These are phyloP conservation scores for Addax nasomaculatus DNA, from an alignment of 2,113 vertebrate species.

Conservation along the genomic window DNA sequence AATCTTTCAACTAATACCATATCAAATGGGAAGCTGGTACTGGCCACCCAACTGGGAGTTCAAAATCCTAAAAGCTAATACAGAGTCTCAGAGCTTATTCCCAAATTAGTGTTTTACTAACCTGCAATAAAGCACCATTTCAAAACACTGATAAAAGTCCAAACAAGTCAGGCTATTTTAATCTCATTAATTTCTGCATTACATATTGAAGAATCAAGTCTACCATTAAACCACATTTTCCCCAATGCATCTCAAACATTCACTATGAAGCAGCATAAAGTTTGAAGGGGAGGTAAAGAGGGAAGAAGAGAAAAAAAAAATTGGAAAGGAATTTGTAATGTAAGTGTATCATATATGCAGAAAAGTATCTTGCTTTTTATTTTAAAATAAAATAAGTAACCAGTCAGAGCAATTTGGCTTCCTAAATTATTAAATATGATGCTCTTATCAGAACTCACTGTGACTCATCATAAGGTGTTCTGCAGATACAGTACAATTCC, in stretches of 20 bases:
- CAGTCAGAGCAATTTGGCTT: slow-evolving; percentile 84
- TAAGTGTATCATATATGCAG: slow-evolving; percentile 77
- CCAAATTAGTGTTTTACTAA: slow-evolving; percentile 56
- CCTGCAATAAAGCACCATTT: slow-evolving; percentile 54
- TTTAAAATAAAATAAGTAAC: slow-evolving; percentile 81
- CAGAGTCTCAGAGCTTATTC: slow-evolving; percentile 34
- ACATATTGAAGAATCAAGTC: slow-evolving; percentile 61
- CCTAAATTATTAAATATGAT: slow-evolving; percentile 85
- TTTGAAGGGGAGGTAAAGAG: slow-evolving; percentile 66
- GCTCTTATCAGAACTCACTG: slow-evolving; percentile 89
- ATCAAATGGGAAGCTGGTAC: slow-evolving; percentile 60
- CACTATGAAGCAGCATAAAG: slow-evolving; percentile 71
- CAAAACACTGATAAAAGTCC: slow-evolving; percentile 62
- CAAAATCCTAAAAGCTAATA: slow-evolving; percentile 59
- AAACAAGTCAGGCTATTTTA: slow-evolving; percentile 64
- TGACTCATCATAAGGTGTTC: slow-evolving; percentile 92
- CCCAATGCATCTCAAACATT: slow-evolving; percentile 74
- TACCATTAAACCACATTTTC: slow-evolving; percentile 70
- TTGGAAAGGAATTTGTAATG: slow-evolving; percentile 75
- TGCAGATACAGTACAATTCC: slow-evolving; percentile 93
- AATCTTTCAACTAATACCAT: slow-evolving; percentile 59
- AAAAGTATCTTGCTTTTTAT: slow-evolving; percentile 71
- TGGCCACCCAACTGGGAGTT: slow-evolving; percentile 52
- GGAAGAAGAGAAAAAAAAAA: slow-evolving; percentile 63
- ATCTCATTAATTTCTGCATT: slow-evolving; percentile 54